Conservation (phyloP, 1,140 invertebrate species). For the Coenobita brevimanus region DNA sequence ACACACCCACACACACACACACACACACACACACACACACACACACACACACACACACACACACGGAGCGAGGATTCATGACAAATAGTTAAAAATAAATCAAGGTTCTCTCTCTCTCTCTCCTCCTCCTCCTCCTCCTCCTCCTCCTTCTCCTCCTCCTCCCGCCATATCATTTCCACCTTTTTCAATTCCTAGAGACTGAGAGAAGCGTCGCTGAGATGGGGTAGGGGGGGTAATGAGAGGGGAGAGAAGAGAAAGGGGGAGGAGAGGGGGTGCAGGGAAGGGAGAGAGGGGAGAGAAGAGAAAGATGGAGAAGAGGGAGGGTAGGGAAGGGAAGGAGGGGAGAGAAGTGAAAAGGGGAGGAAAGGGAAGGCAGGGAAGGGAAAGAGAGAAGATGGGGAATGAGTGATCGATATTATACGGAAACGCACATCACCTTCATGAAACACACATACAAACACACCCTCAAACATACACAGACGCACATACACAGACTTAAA, state of each 20-base stretch:
- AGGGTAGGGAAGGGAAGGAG: background rate
- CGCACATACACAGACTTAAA: too few species aligned
- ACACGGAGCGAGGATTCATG: too few species aligned
- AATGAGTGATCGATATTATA: background rate
- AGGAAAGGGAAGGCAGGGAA: background rate
- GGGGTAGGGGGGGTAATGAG: slow-evolving; percentile 1
- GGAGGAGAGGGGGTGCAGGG: background rate
- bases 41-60: too few species aligned
- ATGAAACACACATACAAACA: too few species aligned
- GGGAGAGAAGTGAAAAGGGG: background rate
- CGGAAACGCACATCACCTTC: too few species aligned
- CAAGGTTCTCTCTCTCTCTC: slow-evolving; percentile 27
- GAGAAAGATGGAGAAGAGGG: background rate
- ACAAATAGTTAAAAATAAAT: too few species aligned
- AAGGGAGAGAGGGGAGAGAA: background rate
- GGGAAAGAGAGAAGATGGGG: background rate
- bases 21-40: too few species aligned
- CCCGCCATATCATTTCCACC: background rate
- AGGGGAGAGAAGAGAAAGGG: background rate
- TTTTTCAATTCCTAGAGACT: background rate
- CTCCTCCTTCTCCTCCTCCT: background rate
- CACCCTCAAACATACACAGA: too few species aligned
- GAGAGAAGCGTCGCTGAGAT: background rate
- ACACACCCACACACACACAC: too few species aligned
- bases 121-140: background rate